Conservation (phyloP, 2,888 invertebrate species). For the Drosophila quinaria region DNA sequence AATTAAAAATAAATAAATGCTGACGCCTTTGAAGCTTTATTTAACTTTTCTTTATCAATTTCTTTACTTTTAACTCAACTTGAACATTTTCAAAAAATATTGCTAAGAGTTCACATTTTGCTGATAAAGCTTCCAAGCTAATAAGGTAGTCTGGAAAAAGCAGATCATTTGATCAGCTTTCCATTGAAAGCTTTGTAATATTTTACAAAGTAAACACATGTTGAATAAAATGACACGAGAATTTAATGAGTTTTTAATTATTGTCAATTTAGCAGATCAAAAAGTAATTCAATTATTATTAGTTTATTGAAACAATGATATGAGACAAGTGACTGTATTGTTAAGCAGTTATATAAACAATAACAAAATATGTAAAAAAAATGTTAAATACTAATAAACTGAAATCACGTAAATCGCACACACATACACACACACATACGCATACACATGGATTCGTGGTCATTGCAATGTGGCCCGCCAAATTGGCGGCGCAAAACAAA, state of each 20-base stretch:
- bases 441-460: slow-evolving; percentile 21
- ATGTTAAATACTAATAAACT: slow-evolving; percentile 13
- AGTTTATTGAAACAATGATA: slow-evolving; percentile 3
- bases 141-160: background rate
- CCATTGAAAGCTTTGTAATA: background rate
- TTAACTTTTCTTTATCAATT: too few species aligned
- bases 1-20: too few species aligned
- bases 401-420: slow-evolving; percentile 56
- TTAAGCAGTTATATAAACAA: slow-evolving; percentile 28
- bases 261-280: too few species aligned
- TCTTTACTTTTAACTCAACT: background rate
- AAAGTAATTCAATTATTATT: background rate
- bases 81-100: background rate
- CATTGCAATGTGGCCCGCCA: slow-evolving; percentile 61
- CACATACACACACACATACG: slow-evolving; percentile 17
- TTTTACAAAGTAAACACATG: background rate
- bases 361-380: slow-evolving; percentile 41
- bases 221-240: background rate
- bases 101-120: background rate
- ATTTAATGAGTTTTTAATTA: background rate
- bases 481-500: slow-evolving; percentile 79
- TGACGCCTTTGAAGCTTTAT: too few species aligned
- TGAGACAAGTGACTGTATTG: slow-evolving; percentile 16
- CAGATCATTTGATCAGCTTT: background rate
- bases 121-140: background rate